These are phyloP conservation scores for Erannis defoliaria DNA, from an alignment of 2,888 invertebrate species.

Conservation along the genomic window DNA sequence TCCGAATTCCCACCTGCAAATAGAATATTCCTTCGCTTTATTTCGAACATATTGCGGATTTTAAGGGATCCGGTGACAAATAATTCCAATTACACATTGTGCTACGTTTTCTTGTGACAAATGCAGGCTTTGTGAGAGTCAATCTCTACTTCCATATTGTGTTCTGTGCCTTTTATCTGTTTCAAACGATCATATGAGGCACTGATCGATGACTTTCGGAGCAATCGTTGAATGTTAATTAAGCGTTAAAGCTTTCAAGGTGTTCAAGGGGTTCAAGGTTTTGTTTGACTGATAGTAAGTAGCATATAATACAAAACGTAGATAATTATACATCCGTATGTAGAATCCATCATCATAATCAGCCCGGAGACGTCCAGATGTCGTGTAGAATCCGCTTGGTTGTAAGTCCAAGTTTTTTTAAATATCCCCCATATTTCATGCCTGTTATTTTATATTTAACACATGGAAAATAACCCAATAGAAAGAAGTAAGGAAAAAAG, in stretches of 20 bases:
- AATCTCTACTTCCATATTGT: slow-evolving; percentile 1
- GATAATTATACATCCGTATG: too few relatives aligned
- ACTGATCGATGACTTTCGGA: not conserved
- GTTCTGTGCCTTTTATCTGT: slow-evolving; percentile 3
- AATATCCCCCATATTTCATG: too few relatives aligned
- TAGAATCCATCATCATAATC: too few relatives aligned
- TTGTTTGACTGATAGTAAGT: not conserved
- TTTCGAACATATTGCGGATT: slow-evolving; percentile 30
- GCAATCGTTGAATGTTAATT: not conserved
- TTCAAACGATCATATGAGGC: not conserved
- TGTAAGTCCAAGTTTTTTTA: too few relatives aligned
- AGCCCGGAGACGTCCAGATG: too few relatives aligned
- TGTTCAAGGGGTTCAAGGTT: not conserved
- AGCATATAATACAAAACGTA: too few relatives aligned
- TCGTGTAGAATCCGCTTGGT: too few relatives aligned
- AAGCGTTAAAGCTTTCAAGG: too few relatives aligned
- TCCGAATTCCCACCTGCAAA: slow-evolving; percentile 27
- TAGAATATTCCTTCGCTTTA: slow-evolving; percentile 14
- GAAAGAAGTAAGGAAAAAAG: too few relatives aligned
- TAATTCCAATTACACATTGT: slow-evolving; percentile 44
- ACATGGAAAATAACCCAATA: too few relatives aligned
- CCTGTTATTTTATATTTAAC: too few relatives aligned
- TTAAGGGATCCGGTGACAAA: slow-evolving; percentile 40
- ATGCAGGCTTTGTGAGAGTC: slow-evolving; percentile 29
- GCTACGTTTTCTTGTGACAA: slow-evolving; percentile 38